Conservation (phyloP, 1,140 invertebrate genomes). For the Drosophila grimshawi region DNA sequence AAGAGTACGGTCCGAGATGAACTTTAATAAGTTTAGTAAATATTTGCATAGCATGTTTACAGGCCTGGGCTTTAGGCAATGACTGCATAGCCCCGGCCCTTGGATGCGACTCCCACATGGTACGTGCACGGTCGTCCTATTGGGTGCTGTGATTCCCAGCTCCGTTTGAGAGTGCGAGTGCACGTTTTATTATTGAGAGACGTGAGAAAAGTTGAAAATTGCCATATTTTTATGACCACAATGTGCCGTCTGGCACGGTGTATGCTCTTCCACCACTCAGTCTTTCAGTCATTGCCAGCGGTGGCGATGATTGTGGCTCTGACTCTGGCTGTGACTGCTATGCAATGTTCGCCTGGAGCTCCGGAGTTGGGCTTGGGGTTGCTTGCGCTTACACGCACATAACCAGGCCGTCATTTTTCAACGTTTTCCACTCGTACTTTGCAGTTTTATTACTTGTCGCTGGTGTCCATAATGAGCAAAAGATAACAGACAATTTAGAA, state of each 20-base stretch:
- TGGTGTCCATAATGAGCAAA: slow-evolving; percentile 72
- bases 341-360: slow-evolving; percentile 34
- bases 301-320: neutral
- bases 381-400: slow-evolving; percentile 48
- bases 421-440: slow-evolving; percentile 68
- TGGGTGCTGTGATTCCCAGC: slow-evolving; percentile 52
- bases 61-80: slow-evolving; percentile 50
- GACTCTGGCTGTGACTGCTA: slow-evolving; percentile 8
- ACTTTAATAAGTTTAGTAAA: slow-evolving; percentile 70
- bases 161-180: slow-evolving; percentile 51
- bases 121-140: slow-evolving; percentile 44
- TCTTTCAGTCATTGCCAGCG: neutral
- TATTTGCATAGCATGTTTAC: slow-evolving; percentile 65
- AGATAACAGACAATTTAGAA: slow-evolving; percentile 72
- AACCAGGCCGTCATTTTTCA: slow-evolving; percentile 69
- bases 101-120: slow-evolving; percentile 26
- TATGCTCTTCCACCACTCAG: neutral
- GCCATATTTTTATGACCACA: slow-evolving; percentile 71
- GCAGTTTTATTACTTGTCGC: slow-evolving; percentile 73
- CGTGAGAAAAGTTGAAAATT: slow-evolving; percentile 72
- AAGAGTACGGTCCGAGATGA: slow-evolving; percentile 45
- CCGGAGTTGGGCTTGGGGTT: neutral
- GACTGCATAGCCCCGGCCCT: slow-evolving; percentile 15
- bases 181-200: slow-evolving; percentile 67
- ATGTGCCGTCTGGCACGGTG: slow-evolving; percentile 53